These are phyloP conservation scores for Oostethus manadensis DNA, from an alignment of 2,113 vertebrate species.

Conservation along the genomic window DNA sequence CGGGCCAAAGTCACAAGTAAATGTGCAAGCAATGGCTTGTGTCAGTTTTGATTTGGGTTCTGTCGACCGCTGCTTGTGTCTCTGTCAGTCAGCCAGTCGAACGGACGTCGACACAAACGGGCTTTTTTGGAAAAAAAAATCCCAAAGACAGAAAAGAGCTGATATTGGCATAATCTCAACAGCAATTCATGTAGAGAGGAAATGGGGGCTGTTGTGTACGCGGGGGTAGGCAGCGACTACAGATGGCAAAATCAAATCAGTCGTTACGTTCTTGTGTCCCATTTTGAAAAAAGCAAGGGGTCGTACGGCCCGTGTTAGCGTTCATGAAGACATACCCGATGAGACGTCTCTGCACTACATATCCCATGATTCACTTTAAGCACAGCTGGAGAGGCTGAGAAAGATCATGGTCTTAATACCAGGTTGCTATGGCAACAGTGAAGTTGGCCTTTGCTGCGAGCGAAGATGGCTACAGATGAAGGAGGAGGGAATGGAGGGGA, in stretches of 20 bases:
- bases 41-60: too few species aligned
- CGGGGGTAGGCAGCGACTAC: slow-evolving; percentile 1
- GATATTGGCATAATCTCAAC: slow-evolving; percentile 56
- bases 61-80: too few species aligned
- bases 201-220: slow-evolving; percentile 20
- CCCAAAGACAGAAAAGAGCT: slow-evolving; percentile 51
- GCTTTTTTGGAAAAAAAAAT: slow-evolving; percentile 35
- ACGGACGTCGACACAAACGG: too few species aligned
- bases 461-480: slow-evolving; percentile 43
- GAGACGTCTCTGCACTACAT: slow-evolving; percentile 32
- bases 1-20: too few species aligned
- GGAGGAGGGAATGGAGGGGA: slow-evolving; percentile 44
- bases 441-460: slow-evolving; percentile 55
- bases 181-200: slow-evolving; percentile 38
- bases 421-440: slow-evolving; percentile 71
- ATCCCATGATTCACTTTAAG: slow-evolving; percentile 59
- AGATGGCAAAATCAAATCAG: slow-evolving; percentile 13
- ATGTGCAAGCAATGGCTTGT: too few species aligned
- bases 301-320: not conserved
- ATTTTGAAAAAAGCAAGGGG: not conserved
- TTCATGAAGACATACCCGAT: not conserved
- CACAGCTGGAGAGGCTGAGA: slow-evolving; percentile 64
- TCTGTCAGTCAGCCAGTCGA: too few species aligned
- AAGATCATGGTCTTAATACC: slow-evolving; percentile 61
- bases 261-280: not conserved